Conservation (phyloP, 92 coral and sea anemone genomes). For the Isaurus tuberculatus region DNA sequence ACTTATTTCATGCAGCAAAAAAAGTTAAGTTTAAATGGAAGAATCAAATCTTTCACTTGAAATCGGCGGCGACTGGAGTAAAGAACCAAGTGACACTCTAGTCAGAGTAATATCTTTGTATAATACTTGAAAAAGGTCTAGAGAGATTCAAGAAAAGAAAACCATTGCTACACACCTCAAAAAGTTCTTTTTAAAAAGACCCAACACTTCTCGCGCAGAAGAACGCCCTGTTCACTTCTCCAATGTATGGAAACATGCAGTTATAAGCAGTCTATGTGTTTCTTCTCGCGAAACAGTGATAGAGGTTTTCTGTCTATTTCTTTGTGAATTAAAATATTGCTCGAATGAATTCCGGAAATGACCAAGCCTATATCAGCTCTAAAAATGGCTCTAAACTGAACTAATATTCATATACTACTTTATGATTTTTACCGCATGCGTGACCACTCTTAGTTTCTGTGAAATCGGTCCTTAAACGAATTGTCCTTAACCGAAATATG, state of each 20-base stretch:
- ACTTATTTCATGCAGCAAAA: too few relatives aligned
- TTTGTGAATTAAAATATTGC: constrained; percentile 11
- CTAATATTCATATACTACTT: background rate
- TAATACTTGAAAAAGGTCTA: too few relatives aligned
- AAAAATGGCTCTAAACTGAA: constrained; percentile 3
- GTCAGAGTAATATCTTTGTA: too few relatives aligned
- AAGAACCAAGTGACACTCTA: too few relatives aligned
- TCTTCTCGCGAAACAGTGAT: background rate
- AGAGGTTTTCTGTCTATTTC: background rate
- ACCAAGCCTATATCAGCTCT: constrained; percentile 27
- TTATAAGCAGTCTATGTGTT: background rate
- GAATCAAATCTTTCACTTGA: too few relatives aligned
- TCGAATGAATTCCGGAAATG: constrained; percentile 35
- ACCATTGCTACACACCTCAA: background rate
- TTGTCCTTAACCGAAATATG: background rate
- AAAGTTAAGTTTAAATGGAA: too few relatives aligned
- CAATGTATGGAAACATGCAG: background rate
- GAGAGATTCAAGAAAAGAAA: too few relatives aligned
- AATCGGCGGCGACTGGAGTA: too few relatives aligned
- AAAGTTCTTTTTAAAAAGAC: background rate
- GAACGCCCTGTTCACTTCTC: too few relatives aligned
- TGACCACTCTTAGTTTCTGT: background rate
- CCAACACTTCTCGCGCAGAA: too few relatives aligned
- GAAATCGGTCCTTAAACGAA: background rate
- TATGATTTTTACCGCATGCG: background rate